Evolutionary conservation across 1,140 invertebrate genomes (phyloP).

Genomic region (Pomacea maculata): DNA sequence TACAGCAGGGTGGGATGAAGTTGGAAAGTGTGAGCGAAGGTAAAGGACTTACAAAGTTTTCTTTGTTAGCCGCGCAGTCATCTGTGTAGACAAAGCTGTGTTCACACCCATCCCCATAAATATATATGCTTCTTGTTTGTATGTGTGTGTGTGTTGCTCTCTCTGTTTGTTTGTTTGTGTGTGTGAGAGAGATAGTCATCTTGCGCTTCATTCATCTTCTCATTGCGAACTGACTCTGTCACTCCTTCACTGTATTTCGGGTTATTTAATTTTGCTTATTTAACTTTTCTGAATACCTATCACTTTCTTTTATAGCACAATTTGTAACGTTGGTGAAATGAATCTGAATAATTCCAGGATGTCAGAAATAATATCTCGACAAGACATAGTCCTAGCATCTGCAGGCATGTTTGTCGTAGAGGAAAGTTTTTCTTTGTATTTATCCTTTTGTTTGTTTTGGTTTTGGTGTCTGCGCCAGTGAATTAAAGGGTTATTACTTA

Average conservation of each 20-base stretch:
- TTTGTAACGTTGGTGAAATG: not conserved
- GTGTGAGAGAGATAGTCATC: not conserved
- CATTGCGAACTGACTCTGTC: not conserved
- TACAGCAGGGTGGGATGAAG: not conserved
- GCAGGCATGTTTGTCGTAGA: not conserved
- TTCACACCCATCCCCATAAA: not conserved
- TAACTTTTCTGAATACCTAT: not conserved
- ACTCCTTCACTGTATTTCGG: not conserved
- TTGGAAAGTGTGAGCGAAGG: not conserved
- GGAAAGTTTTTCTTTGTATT: not conserved
- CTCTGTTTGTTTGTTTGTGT: not conserved
- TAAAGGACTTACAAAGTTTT: not conserved
- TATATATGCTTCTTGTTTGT: not conserved
- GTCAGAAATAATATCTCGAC: not conserved
- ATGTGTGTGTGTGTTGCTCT: not conserved
- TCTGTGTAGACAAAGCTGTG: not conserved
- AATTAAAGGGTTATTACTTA: not conserved
- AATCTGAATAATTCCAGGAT: not conserved
- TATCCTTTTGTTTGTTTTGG: not conserved
- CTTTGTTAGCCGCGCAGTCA: not conserved
- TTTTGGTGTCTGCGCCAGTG: no score
- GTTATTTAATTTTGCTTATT: not conserved
- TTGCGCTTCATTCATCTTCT: not conserved
- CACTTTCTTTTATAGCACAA: not conserved
- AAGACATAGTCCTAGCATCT: not conserved